phyloP scores from a whole-genome alignment of 2,113 vertebrate genomes.

The Calyptomena viridis region DNA sequence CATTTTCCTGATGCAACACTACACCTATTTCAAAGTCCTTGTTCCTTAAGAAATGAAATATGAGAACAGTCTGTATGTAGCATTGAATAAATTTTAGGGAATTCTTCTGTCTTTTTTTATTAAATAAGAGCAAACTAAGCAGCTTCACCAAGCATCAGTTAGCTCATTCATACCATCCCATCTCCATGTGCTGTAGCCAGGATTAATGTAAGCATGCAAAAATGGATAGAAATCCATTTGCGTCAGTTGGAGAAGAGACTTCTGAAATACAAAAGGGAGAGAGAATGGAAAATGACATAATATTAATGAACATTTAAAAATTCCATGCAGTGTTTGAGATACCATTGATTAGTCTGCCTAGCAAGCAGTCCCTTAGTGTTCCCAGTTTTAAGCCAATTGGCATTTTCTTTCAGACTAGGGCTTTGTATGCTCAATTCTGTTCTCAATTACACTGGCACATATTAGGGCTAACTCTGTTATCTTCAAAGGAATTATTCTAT shows the following conservation, averaged over 20 bases:
- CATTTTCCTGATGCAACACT: not conserved
- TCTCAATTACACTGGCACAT: conserved; percentile 21
- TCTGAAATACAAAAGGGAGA: not conserved
- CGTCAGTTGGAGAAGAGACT: not conserved
- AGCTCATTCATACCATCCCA: not conserved
- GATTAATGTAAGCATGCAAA: not conserved
- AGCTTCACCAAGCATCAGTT: not conserved
- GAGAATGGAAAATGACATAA: not conserved
- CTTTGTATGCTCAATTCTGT: conserved; percentile 16
- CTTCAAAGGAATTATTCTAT: conserved; percentile 17
- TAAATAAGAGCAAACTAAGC: not conserved
- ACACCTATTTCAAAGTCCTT: not conserved
- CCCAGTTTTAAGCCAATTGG: conserved; percentile 15
- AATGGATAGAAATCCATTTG: not conserved
- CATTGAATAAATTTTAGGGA: not conserved
- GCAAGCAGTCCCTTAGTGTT: not conserved
- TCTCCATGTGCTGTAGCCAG: not conserved
- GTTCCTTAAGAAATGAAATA: not conserved
- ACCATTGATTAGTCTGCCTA: conserved; percentile 10
- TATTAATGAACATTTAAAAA: conserved; percentile 16
- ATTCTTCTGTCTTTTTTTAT: not conserved
- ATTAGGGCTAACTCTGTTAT: not conserved
- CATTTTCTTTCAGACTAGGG: not conserved
- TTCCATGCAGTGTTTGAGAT: not conserved
- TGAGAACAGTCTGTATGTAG: not conserved